These are phyloP conservation scores for Halesus radiatus DNA, from an alignment of 1,140 invertebrate genomes.

Conservation along the genomic window DNA sequence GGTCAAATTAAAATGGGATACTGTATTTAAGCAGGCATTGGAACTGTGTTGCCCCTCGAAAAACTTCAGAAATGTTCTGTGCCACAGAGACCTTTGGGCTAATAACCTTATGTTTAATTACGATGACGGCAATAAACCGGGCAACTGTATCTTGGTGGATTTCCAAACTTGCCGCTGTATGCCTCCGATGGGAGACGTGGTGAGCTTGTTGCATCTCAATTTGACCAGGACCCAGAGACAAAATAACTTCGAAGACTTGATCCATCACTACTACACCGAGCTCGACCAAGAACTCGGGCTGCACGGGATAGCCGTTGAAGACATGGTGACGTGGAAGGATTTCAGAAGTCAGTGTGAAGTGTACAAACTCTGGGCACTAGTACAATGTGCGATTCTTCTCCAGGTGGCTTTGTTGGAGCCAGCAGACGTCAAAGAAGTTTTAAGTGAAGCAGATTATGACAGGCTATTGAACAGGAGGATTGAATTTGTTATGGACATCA, in stretches of 20 bases:
- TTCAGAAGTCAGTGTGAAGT: slow-evolving; percentile 40
- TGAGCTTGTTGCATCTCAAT: slow-evolving; percentile 54
- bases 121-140: slow-evolving; percentile 53
- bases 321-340: slow-evolving; percentile 29
- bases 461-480: slow-evolving; percentile 35
- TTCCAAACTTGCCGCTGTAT: slow-evolving; percentile 73
- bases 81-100: slow-evolving; percentile 75
- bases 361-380: slow-evolving; percentile 45
- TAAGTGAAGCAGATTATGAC: slow-evolving; percentile 23
- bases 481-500: slow-evolving; percentile 34
- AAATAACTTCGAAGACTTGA: slow-evolving; percentile 17
- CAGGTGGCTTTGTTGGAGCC: slow-evolving; percentile 42
- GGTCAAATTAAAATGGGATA: slow-evolving; percentile 59
- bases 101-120: slow-evolving; percentile 76
- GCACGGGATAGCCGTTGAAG: slow-evolving; percentile 31
- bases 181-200: slow-evolving; percentile 72
- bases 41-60: slow-evolving; percentile 58
- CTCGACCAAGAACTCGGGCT: slow-evolving; percentile 23
- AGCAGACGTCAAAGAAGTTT: slow-evolving; percentile 28
- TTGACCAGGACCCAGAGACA: slow-evolving; percentile 21
- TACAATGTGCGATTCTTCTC: slow-evolving; percentile 38
- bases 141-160: slow-evolving; percentile 65
- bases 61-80: slow-evolving; percentile 69
- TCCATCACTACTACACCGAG: slow-evolving; percentile 42
- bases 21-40: slow-evolving; percentile 61